These are phyloP conservation scores for Drosophila merina DNA, from an alignment of 2,888 invertebrate species.

Conservation along the genomic window DNA sequence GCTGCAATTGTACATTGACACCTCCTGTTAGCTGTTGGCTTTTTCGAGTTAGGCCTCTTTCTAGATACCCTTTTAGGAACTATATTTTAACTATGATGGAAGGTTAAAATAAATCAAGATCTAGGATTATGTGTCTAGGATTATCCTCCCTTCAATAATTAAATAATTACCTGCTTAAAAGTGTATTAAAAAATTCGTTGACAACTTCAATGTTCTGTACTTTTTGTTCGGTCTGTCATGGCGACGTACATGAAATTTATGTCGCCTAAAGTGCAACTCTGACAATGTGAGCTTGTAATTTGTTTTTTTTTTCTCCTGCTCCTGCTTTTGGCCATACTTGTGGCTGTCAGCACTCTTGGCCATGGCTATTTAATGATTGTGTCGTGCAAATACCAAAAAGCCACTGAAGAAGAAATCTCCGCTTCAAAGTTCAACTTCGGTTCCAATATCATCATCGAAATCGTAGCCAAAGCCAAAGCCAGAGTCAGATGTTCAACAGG, in stretches of 20 bases:
- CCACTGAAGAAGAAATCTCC: conserved; percentile 17
- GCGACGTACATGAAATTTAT: conserved; percentile 74
- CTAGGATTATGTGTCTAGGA: neutral
- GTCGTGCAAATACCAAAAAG: conserved; percentile 73
- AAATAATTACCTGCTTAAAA: neutral
- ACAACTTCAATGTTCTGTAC: conserved; percentile 15
- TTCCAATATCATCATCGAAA: conserved; percentile 2
- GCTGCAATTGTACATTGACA: conserved; percentile 78
- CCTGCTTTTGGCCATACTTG: conserved; percentile 30
- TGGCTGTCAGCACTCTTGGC: conserved; percentile 71
- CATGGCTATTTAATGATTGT: conserved; percentile 77
- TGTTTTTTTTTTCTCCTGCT: conserved; percentile 67
- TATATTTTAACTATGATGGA: neutral
- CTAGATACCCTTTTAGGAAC: conserved; percentile 16
- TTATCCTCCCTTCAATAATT: neutral
- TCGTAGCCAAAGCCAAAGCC: conserved; percentile 11
- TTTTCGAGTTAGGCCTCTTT: conserved; percentile 10
- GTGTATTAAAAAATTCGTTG: conserved; percentile 3
- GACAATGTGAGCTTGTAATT: conserved; percentile 80
- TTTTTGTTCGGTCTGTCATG: conserved; percentile 36
- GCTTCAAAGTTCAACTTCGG: conserved; percentile 4
- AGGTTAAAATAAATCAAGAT: neutral
- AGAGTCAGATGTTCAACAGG: conserved; percentile 33
- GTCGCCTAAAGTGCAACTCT: conserved; percentile 78
- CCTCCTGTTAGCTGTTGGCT: conserved; percentile 58